Evolutionary conservation across 2,888 invertebrate genomes (phyloP), one percentile per base, ranked within the genome.

Genomic region (Ornithoptera alexandrae): DNA sequence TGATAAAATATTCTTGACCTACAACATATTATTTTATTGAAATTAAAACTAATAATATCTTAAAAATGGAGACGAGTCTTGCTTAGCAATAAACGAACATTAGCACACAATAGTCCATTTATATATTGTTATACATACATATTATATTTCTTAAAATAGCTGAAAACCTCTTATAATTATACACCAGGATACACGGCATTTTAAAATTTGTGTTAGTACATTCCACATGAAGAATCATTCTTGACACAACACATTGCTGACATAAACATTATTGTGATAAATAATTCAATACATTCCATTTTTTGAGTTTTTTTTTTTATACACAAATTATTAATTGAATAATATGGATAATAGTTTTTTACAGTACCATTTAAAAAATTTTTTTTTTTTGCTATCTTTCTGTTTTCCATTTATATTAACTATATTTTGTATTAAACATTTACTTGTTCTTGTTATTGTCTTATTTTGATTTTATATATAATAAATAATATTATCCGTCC

Each of bases 221-320:
- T 69, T 69, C 63, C 59, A 71, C 17, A 57, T 8, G n/a, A 20
- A 20, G 8, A 57, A n/a, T 22, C 7, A 57, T 57, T 57, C n/a
- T 20, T 18, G n/a, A 20, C 20, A 4, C n/a, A 20, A 53, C 30
- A 20, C 59, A 57, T 6, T 62, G 20, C 46, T 58, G 60, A 61
- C 62, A 67, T 24, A 58, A 15, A 50, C 60, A 50, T 46, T 57
- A 58, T 69, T 67, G 62, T 67, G 66, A 65, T 72, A 65, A 61
- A 56, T 65, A 50, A 56, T 60, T 42, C 78, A 76, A 76, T 77
- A 85, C 85, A 85, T 85, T 85, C 85, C 85, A 85, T 76, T 78
- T 74, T 78, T 78, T 79, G 80, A 78, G 30, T 30, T 50, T 15
- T 17, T 4, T 83, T 82, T 80, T 57, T 17, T 62, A 24, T 24